A percentile compares a stretch with the other conserved stretches of the same genome.
Evolutionary conservation across 2,888 invertebrate species (phyloP).

Genomic region (Nephrotoma flavescens): DNA sequence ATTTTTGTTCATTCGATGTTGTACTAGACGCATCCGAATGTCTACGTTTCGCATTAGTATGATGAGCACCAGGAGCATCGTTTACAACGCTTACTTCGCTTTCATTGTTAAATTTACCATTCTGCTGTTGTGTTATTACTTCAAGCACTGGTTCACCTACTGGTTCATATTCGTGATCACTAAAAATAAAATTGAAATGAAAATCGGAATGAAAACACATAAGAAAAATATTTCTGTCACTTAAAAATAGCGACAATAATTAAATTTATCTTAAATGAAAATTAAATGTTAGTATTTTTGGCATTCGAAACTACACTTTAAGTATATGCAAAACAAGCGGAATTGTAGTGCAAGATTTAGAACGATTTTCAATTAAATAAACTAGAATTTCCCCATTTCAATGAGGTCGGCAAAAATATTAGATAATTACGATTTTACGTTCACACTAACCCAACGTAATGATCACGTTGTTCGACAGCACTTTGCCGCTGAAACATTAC

Average conservation of each 20-base stretch:
- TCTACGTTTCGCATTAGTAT: neutral
- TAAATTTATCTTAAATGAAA: neutral
- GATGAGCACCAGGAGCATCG: neutral
- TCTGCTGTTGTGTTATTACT: slow-evolving; percentile 10
- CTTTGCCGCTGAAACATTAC: neutral
- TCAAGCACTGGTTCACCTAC: slow-evolving; percentile 49
- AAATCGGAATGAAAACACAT: neutral
- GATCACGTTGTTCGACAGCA: neutral
- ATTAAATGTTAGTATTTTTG: neutral
- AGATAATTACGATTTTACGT: neutral
- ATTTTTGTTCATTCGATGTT: slow-evolving; percentile 34
- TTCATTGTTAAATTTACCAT: slow-evolving; percentile 1
- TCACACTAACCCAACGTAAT: neutral
- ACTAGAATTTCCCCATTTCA: neutral
- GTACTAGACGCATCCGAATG: slow-evolving; percentile 35
- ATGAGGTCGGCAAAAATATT: neutral
- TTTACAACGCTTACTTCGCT: neutral
- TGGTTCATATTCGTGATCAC: slow-evolving; percentile 89
- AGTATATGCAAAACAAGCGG: neutral
- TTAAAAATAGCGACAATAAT: neutral
- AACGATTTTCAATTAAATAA: neutral
- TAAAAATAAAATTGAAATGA: slow-evolving; percentile 35
- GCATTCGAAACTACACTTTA: neutral
- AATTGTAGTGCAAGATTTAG: neutral
- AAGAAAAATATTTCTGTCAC: neutral